phyloP scores from a whole-genome alignment of 2,797 vertebrate genomes.

The Tenualosa ilisha region DNA sequence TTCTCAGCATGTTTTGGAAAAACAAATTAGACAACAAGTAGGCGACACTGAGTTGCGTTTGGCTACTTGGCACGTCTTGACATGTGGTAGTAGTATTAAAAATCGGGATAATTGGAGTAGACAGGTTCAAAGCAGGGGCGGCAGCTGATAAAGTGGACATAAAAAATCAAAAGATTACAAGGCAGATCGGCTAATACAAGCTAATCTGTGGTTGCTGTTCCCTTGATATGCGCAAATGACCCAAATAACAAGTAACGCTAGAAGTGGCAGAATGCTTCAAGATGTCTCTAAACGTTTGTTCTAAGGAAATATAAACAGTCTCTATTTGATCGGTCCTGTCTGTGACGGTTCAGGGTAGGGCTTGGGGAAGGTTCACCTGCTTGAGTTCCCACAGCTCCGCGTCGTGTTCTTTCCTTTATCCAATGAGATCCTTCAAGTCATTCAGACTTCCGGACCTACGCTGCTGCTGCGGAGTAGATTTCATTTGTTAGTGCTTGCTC shows the following conservation, averaged over 20 bases:
- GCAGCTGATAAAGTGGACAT: background rate
- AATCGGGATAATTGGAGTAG: background rate
- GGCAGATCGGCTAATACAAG: slow-evolving; percentile 22
- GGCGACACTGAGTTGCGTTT: background rate
- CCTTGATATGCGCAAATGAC: slow-evolving; percentile 28
- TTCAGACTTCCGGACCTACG: slow-evolving; percentile 44
- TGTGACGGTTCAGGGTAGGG: background rate
- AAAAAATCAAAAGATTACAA: slow-evolving; percentile 9
- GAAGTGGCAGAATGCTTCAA: background rate
- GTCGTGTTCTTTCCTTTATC: slow-evolving; percentile 25
- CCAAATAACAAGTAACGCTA: slow-evolving; percentile 15
- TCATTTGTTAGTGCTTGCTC: slow-evolving; percentile 5
- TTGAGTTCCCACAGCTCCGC: background rate
- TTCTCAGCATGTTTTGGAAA: background rate
- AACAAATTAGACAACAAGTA: background rate
- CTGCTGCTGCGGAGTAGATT: slow-evolving; percentile 15
- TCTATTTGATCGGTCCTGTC: slow-evolving; percentile 28
- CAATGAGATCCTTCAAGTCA: slow-evolving; percentile 29
- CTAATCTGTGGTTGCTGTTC: background rate
- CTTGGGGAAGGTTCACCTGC: slow-evolving; percentile 44
- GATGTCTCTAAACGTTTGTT: slow-evolving; percentile 29
- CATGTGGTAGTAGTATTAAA: background rate
- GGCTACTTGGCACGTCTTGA: background rate
- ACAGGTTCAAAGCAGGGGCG: background rate
- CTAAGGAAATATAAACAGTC: background rate